Evolutionary conservation across 2,888 invertebrate genomes (phyloP).

Genomic region (Alsophila aescularia): DNA sequence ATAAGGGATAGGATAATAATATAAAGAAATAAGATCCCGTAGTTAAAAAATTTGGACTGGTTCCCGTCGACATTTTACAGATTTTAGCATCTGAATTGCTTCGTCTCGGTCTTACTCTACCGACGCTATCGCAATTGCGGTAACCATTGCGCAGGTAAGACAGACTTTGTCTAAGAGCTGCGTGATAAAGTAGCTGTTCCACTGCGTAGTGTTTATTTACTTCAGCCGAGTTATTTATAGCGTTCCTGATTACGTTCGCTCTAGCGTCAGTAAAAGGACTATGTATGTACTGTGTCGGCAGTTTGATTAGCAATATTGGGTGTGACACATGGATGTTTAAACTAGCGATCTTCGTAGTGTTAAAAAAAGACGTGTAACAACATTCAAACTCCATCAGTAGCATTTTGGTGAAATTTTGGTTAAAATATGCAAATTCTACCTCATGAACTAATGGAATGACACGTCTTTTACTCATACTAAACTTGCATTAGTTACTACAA

Average conservation of each 20-base stretch:
- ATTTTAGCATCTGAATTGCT: conserved; percentile 24
- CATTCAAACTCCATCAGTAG: too few relatives aligned
- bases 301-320: conserved; percentile 54
- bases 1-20: too few relatives aligned
- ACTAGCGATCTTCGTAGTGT: conserved; percentile 1
- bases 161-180: conserved; percentile 25
- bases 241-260: conserved; percentile 50
- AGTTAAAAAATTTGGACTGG: too few relatives aligned
- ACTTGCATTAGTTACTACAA: too few relatives aligned
- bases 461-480: too few relatives aligned
- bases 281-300: too few relatives aligned
- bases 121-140: conserved; percentile 18
- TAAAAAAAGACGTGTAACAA: too few relatives aligned
- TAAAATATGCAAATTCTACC: too few relatives aligned
- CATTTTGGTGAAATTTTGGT: too few relatives aligned
- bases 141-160: conserved; percentile 38
- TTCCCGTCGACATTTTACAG: not conserved
- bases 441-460: too few relatives aligned
- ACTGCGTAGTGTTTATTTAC: conserved; percentile 50
- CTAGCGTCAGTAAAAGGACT: too few relatives aligned
- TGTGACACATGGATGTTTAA: conserved; percentile 26
- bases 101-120: conserved; percentile 4
- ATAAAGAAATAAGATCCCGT: too few relatives aligned
- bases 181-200: conserved; percentile 38
- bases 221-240: conserved; percentile 53